Percentiles rank a stretch among this genome's conserved stretches.
These are phyloP conservation scores for Aurelia sp. DNA, from an alignment of 30 jellyfish, hydroid and myxozoan genomes.

Conservation along the genomic window DNA sequence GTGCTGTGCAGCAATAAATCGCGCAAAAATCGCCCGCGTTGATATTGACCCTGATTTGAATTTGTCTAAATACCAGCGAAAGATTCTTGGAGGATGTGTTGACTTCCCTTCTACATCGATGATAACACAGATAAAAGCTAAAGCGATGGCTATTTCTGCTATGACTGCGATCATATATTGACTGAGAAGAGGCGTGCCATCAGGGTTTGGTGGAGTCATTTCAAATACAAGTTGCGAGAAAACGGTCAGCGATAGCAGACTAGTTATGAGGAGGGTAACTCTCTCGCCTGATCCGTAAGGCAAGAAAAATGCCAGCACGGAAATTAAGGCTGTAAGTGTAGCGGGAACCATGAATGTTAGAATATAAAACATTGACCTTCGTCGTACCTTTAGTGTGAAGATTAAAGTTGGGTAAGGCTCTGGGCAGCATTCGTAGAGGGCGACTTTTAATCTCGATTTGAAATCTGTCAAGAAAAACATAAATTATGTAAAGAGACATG, in stretches of 20 bases:
- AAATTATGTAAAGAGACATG: not conserved
- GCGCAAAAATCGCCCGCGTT: no score
- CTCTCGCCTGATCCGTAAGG: constrained; percentile 76
- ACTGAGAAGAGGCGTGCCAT: constrained; percentile 60
- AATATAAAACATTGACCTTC: constrained; percentile 63
- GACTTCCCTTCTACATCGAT: constrained; percentile 15
- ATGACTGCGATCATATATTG: constrained; percentile 39
- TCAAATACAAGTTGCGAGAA: constrained; percentile 67
- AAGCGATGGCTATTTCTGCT: constrained; percentile 31
- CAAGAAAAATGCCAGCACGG: constrained; percentile 64
- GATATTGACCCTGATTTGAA: no score
- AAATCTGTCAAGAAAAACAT: constrained; percentile 29
- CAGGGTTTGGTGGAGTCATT: constrained; percentile 68
- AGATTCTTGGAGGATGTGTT: constrained; percentile 23
- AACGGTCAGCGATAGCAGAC: constrained; percentile 62
- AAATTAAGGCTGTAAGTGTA: constrained; percentile 48
- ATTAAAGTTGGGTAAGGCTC: constrained; percentile 69
- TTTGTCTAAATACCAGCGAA: not conserved
- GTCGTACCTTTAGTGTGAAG: constrained; percentile 32
- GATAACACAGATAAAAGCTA: constrained; percentile 8
- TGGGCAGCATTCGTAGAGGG: constrained; percentile 68
- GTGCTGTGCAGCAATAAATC: no score
- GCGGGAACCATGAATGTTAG: constrained; percentile 69
- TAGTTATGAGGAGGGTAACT: constrained; percentile 53
- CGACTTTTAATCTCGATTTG: constrained; percentile 42